Conservation (phyloP, 2,797 vertebrate genomes). For the Ficedula albicollis region DNA sequence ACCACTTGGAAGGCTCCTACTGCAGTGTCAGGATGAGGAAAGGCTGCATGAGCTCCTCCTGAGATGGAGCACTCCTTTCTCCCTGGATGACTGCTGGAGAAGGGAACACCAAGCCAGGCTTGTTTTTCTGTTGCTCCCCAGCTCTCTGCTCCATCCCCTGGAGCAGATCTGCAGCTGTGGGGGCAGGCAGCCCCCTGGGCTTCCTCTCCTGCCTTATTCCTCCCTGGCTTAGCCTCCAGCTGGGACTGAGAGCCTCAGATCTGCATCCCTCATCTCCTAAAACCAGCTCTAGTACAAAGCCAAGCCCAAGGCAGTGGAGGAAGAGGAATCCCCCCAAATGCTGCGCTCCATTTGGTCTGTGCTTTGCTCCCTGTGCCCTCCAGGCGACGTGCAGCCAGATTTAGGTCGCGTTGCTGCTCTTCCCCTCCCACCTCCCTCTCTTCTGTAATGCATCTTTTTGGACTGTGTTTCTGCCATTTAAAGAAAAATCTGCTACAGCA, state of each 20-base stretch:
- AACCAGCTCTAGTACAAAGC: slow-evolving; percentile 32
- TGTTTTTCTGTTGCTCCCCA: not conserved
- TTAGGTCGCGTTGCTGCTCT: not conserved
- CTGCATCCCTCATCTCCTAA: not conserved
- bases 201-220: not conserved
- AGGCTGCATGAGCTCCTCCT: not conserved
- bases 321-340: slow-evolving; percentile 7
- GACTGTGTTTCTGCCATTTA: not conserved
- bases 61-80: not conserved
- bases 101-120: not conserved
- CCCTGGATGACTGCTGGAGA: not conserved
- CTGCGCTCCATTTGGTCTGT: not conserved
- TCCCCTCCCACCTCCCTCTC: not conserved
- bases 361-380: slow-evolving; percentile 35
- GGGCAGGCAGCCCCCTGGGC: not conserved
- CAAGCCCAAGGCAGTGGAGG: not conserved
- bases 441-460: not conserved
- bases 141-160: not conserved
- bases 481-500: not conserved
- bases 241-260: not conserved
- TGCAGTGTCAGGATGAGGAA: not conserved
- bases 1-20: not conserved
- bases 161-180: not conserved
- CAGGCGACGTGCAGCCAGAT: not conserved
- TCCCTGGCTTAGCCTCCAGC: not conserved